phyloP scores from a whole-genome alignment of 2,797 vertebrate genomes.

The Rhabdophis nuchalis region DNA sequence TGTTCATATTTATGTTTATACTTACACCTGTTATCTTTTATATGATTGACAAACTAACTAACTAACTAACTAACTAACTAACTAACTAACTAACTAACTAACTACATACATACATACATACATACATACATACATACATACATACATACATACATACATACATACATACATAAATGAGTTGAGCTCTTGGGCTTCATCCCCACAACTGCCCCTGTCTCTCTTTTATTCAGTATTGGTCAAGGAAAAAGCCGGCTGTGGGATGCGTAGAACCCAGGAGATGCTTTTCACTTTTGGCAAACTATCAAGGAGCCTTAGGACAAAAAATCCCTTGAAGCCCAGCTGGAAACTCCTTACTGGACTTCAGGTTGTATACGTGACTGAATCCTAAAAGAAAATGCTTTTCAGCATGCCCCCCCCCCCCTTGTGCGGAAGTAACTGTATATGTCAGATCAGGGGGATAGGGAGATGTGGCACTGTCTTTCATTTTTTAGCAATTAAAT shows the following conservation, averaged over 20 bases:
- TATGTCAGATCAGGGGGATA: neutral
- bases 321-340: neutral
- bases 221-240: neutral
- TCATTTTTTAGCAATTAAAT: neutral
- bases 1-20: too few relatives aligned
- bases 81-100: too few relatives aligned
- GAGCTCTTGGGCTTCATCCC: neutral
- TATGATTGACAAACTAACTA: too few relatives aligned
- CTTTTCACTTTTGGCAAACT: neutral
- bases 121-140: too few relatives aligned
- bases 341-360: neutral
- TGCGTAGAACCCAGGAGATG: neutral
- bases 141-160: too few relatives aligned
- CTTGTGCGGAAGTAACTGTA: neutral
- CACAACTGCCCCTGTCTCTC: neutral
- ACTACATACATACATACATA: too few relatives aligned
- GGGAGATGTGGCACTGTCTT: neutral
- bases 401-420: neutral
- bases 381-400: neutral
- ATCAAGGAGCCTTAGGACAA: too few relatives aligned
- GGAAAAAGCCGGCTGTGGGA: too few relatives aligned
- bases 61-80: too few relatives aligned
- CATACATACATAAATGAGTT: too few relatives aligned
- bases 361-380: neutral
- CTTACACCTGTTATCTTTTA: too few relatives aligned